Evolutionary conservation across 1,140 invertebrate genomes (phyloP).

Genomic region (Ruditapes philippinarum): DNA sequence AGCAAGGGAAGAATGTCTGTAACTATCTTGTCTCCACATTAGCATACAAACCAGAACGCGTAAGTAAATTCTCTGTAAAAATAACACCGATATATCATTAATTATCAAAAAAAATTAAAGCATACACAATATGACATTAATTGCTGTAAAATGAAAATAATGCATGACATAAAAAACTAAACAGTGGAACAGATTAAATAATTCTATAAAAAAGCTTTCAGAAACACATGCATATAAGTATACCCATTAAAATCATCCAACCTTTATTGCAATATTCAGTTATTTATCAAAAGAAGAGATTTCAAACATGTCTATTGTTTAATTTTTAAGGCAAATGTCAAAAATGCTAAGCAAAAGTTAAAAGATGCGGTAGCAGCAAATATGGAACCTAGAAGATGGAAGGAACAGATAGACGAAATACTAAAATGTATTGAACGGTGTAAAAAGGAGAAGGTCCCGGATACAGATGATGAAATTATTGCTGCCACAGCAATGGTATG

Average conservation of each 20-base stretch:
- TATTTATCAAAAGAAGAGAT: too few species aligned
- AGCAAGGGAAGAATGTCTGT: slow-evolving; percentile 45
- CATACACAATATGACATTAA: too few species aligned
- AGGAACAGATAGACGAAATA: background rate
- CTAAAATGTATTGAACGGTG: slow-evolving; percentile 18
- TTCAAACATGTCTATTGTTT: background rate
- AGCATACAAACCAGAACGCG: background rate
- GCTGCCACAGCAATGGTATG: background rate
- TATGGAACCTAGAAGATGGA: slow-evolving; percentile 4
- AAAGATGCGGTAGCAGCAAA: background rate
- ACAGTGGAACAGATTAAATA: too few species aligned
- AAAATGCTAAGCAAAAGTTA: slow-evolving; percentile 18
- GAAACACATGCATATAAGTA: too few species aligned
- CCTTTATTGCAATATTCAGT: too few species aligned
- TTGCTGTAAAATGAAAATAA: too few species aligned
- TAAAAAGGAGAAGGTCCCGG: slow-evolving; percentile 28
- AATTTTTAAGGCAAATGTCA: slow-evolving; percentile 5
- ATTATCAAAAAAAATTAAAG: too few species aligned
- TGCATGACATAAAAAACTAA: too few species aligned
- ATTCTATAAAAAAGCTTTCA: too few species aligned
- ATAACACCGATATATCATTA: too few species aligned
- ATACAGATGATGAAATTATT: slow-evolving; percentile 36
- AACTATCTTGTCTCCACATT: slow-evolving; percentile 65
- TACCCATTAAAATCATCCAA: too few species aligned
- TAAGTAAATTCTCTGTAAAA: background rate